phyloP scores from a whole-genome alignment of 2,888 invertebrate species.

The Nomada fucata region DNA sequence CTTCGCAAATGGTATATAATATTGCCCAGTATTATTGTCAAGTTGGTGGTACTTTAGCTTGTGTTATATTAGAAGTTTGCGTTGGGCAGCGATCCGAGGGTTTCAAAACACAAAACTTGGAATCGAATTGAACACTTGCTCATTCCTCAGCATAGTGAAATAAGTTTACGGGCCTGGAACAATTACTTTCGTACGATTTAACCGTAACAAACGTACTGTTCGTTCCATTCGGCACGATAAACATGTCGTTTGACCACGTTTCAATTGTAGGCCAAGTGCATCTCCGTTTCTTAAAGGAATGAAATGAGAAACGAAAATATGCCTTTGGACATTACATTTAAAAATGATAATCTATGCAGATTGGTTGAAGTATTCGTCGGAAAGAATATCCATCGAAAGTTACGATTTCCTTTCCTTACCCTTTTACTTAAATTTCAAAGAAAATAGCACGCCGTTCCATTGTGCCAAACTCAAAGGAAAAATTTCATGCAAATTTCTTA shows the following conservation, averaged over 20 bases:
- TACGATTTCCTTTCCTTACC: background rate
- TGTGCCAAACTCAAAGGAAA: background rate
- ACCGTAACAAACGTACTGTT: too few species aligned
- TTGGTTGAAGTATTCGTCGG: too few species aligned
- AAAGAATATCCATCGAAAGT: too few species aligned
- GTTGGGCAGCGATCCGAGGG: background rate
- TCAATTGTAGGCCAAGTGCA: too few species aligned
- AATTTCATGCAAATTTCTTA: constrained; percentile 7
- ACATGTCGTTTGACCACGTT: too few species aligned
- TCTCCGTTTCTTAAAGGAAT: too few species aligned
- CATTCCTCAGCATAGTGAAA: background rate
- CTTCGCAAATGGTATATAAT: constrained; percentile 8
- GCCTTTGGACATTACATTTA: too few species aligned
- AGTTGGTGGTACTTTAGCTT: background rate
- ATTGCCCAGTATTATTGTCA: constrained; percentile 11
- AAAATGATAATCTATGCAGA: too few species aligned
- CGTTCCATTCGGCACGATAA: too few species aligned
- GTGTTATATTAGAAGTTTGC: too few species aligned
- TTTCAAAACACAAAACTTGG: background rate
- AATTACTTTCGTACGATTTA: too few species aligned
- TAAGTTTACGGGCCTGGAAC: background rate
- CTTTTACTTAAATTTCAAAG: background rate
- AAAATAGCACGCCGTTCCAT: background rate
- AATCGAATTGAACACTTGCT: background rate
- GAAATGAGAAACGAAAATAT: too few species aligned